Base-by-base conservation (phyloP, 2,113 vertebrate genomes). In the Microtus oregoni region DNA sequence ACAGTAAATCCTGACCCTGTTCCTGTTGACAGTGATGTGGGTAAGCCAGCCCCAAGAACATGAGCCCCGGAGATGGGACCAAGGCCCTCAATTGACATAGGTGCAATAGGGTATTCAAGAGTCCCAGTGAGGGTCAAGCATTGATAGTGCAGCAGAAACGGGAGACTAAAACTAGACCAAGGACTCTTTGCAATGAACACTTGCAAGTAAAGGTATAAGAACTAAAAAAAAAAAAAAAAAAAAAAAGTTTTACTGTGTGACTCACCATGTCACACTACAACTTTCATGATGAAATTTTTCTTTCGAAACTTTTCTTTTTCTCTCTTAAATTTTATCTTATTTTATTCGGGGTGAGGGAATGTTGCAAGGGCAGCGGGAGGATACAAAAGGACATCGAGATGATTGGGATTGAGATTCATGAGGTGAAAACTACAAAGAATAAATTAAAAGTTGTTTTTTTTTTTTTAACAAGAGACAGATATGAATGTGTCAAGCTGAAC, bases 211-310 rank as follows among this genome's bases (percentile, higher is more conserved):
- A 72, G 15, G 9, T 38, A 72, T 3, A 38, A 38, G 70, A 2
- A n/a, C 32, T 19, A n/a, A 70, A n/a, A 5, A n/a, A n/a, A 8
- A 0, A 35, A 35, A 8, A 0, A 35, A 35, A 3, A 1, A 70
- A 35, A 5, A n/a, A n/a, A 8, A 0, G 32, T 17, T 20, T n/a
- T 10, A 22, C 7, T 72, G 14, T 19, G 35, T 72, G 70, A 22
- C 9, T 38, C 19, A 20, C 35, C 10, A 0, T 73, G 19, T 20
- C n/a, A 73, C 35, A 38, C 70, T 73, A 10, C 8, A 73, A 38
- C 35, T 38, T 73, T 17, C 35, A 22, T 8, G n/a, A 38, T 73
- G 7, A 10, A 19, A 72, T 20, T n/a, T 72, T 72, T 20, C 65
- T n/a, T n/a, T 35, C 5, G n/a, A 35, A 38, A 20, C 32, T 38